These are phyloP conservation scores for Drosophila paranaensis DNA, from an alignment of 2,888 invertebrate species.

Conservation along the genomic window DNA sequence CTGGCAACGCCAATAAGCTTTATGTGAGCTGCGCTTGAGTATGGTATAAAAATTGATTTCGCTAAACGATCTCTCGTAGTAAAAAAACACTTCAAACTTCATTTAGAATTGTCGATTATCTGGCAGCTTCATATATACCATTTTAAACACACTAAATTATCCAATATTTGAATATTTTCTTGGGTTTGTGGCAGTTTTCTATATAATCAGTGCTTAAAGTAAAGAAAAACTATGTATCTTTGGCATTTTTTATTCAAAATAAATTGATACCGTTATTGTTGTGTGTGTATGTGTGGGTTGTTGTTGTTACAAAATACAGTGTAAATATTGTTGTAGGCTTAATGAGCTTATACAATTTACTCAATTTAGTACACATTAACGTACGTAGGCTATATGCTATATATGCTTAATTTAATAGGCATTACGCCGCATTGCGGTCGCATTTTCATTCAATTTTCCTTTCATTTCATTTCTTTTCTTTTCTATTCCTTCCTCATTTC, in stretches of 20 bases:
- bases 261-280: slow-evolving; percentile 70
- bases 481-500: slow-evolving; percentile 13
- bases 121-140: neutral
- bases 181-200: slow-evolving; percentile 1
- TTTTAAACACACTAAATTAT: neutral
- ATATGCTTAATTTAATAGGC: slow-evolving; percentile 74
- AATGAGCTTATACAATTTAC: slow-evolving; percentile 64
- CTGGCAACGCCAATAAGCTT: neutral
- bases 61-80: neutral
- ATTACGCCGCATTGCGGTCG: slow-evolving; percentile 59
- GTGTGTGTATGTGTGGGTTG: slow-evolving; percentile 30
- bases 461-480: neutral
- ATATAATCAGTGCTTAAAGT: slow-evolving; percentile 3
- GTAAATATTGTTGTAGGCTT: slow-evolving; percentile 59
- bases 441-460: slow-evolving; percentile 32
- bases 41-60: neutral
- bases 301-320: slow-evolving; percentile 63
- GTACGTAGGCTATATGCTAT: slow-evolving; percentile 44
- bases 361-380: slow-evolving; percentile 60
- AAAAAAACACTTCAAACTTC: neutral
- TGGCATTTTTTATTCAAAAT: slow-evolving; percentile 82
- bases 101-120: neutral
- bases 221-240: slow-evolving; percentile 58
- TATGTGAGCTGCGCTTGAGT: neutral
- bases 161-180: neutral